phyloP scores from a whole-genome alignment of 2,888 invertebrate species.

The Aradus depressus region DNA sequence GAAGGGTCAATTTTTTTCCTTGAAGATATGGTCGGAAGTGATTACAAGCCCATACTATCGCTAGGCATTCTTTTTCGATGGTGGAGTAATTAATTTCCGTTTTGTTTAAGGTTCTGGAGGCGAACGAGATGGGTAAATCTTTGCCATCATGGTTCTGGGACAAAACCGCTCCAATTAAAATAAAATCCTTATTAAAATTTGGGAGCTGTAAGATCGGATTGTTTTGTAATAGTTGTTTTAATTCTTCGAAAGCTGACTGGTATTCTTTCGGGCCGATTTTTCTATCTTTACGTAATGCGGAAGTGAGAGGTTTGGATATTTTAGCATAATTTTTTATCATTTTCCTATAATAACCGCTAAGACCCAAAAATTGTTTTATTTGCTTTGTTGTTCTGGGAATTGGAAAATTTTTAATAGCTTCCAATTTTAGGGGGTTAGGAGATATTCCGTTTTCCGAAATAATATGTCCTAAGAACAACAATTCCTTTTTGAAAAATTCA shows the following conservation, averaged over 20 bases:
- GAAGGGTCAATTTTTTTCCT: slow-evolving; percentile 35
- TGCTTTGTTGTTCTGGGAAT: too few relatives aligned
- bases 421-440: too few relatives aligned
- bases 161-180: slow-evolving; percentile 32
- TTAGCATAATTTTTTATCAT: too few relatives aligned
- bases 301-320: slow-evolving; percentile 21
- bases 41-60: slow-evolving; percentile 32
- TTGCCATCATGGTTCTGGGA: slow-evolving; percentile 33
- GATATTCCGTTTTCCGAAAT: too few relatives aligned
- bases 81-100: slow-evolving; percentile 32
- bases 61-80: slow-evolving; percentile 33
- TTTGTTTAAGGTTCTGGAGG: slow-evolving; percentile 32
- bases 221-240: not conserved
- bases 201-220: slow-evolving; percentile 30
- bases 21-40: slow-evolving; percentile 34
- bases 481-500: slow-evolving; percentile 19
- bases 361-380: too few relatives aligned
- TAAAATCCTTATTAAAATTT: slow-evolving; percentile 31
- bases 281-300: too few relatives aligned
- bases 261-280: too few relatives aligned
- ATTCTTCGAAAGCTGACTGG: too few relatives aligned
- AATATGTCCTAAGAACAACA: slow-evolving; percentile 1
- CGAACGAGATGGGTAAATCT: slow-evolving; percentile 34
- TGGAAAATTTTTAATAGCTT: too few relatives aligned
- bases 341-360: too few relatives aligned